Base-by-base conservation (phyloP, 2,797 vertebrate species). In the Babyrousa celebensis region DNA sequence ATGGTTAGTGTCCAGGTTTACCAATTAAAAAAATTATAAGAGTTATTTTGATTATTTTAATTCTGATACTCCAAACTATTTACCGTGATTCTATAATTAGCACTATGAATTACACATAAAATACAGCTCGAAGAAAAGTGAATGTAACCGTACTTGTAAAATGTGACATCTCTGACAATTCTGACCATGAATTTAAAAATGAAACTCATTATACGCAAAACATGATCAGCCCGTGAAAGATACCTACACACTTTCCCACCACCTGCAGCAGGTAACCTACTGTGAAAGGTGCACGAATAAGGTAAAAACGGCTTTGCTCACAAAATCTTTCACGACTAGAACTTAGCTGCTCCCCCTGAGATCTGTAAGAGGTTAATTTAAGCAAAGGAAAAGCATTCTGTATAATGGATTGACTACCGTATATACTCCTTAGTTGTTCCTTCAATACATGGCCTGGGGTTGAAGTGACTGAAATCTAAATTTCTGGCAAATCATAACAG, bases 171-270 rank as follows among this genome's bases (percentile, higher is more conserved):
- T 12, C 32, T 86, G 91, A 91, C 48, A 78, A 82, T 86, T 88
- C 14, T 86, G 71, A 95, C 48, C 68, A 82, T 56, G 63, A 95
- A 89, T 83, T 84, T 91, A 96, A 94, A 23, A 78, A 82, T 84
- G 54, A 96, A 94, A 40, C 65, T 94, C 56, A 67, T 77, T 43
- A 84, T 54, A 70, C 17, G 89, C 29, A 84, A 89, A 89, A 95
- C 56, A 91, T 83, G 85, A 96, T 91, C 68, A 48, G 21, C 20
- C 48, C 72, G 21, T 25, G 27, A 84, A 84, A 75, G 67, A 95
- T 84, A 78, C 9, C 78, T 68, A 54, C 29, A 65, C 89, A 90
- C 23, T 82, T 52, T 67, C 7, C 18, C 18, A 32, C 29, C 29
- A 32, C 8, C 10, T 36, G 23, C 65, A 14, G 43, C 0, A 54